Evolutionary conservation across 2,797 vertebrate species (phyloP).

Genomic region (Tenualosa thibaudeaui): DNA sequence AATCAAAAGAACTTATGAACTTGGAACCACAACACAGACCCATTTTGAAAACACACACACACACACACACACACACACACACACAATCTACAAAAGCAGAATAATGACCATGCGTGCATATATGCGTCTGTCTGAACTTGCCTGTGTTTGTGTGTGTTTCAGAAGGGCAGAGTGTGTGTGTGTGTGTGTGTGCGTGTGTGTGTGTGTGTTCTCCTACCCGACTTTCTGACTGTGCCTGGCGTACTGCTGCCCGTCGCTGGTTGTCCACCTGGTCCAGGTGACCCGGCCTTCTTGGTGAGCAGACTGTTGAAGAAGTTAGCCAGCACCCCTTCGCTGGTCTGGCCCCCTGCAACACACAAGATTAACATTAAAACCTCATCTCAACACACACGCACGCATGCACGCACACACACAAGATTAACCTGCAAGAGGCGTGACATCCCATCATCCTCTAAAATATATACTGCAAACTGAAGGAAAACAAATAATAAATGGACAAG

Average conservation of each 20-base stretch:
- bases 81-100: background rate
- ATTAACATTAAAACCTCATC: slow-evolving; percentile 29
- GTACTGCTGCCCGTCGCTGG: slow-evolving; percentile 83
- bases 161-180: background rate
- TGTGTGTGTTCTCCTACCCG: slow-evolving; percentile 77
- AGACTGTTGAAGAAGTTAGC: slow-evolving; percentile 99
- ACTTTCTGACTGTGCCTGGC: slow-evolving; percentile 91
- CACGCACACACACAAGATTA: background rate
- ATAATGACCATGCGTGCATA: background rate
- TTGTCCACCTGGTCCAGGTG: slow-evolving; percentile 82
- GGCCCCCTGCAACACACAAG: slow-evolving; percentile 76
- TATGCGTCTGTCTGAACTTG: background rate
- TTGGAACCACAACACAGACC: background rate
- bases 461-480: background rate
- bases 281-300: slow-evolving; percentile 95
- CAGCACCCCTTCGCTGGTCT: slow-evolving; percentile 96
- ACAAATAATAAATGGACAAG: background rate
- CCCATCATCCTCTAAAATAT: background rate
- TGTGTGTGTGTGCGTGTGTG: background rate
- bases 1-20: background rate
- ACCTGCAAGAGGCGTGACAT: too few species aligned
- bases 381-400: background rate
- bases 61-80: background rate
- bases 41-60: background rate
- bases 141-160: background rate